Evolutionary conservation across 2,888 invertebrate species (phyloP).

Genomic region (Chrysotoxum bicinctum): DNA sequence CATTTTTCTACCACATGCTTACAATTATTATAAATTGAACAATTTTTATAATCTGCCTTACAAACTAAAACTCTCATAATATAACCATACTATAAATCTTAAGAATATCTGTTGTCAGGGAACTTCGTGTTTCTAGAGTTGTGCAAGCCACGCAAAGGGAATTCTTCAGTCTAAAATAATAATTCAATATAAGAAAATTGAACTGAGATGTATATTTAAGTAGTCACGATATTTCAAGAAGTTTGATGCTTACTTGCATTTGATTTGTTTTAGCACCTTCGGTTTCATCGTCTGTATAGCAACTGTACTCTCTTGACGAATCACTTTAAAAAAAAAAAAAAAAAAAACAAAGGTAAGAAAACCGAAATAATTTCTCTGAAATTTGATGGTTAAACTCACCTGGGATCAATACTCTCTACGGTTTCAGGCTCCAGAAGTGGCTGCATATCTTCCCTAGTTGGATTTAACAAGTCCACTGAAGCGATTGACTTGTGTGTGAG

Average conservation of each 20-base stretch:
- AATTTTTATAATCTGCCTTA: conserved; percentile 17
- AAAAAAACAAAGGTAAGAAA: no score
- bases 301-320: conserved; percentile 85
- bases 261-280: conserved; percentile 73
- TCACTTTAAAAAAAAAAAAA: conserved; percentile 78
- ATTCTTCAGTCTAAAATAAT: conserved; percentile 77
- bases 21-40: conserved; percentile 11
- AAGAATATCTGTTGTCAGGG: conserved; percentile 62
- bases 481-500: conserved; percentile 77
- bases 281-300: conserved; percentile 78
- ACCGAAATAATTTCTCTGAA: no score
- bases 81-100: conserved; percentile 26
- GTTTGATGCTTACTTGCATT: conserved; percentile 29
- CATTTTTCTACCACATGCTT: conserved; percentile 2
- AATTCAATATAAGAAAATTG: background rate
- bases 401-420: conserved; percentile 79
- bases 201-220: background rate
- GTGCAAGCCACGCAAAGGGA: conserved; percentile 78
- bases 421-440: conserved; percentile 82
- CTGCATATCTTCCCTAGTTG: conserved; percentile 82
- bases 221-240: background rate
- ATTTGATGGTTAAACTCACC: conserved; percentile 74
- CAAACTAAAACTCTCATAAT: conserved; percentile 7
- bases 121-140: conserved; percentile 75
- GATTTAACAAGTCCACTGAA: conserved; percentile 79